Percentiles rank a stretch among this genome's conserved stretches.
phyloP scores from a whole-genome alignment of 2,113 vertebrate species.

The Columbina picui region DNA sequence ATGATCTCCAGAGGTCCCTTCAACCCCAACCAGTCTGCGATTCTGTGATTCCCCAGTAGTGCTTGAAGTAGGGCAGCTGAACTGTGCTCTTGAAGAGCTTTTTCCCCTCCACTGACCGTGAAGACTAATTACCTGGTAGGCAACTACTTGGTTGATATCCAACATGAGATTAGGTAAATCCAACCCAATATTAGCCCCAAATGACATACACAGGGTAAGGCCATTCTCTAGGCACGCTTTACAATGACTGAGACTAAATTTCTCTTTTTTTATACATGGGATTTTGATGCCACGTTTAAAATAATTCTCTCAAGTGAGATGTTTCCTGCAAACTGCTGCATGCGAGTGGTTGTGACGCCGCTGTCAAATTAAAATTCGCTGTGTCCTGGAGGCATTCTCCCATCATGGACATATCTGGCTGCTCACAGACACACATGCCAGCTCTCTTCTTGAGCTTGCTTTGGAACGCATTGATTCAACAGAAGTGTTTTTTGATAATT shows the following conservation, averaged over 20 bases:
- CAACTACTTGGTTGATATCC: neutral
- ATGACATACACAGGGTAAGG: neutral
- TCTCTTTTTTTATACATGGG: neutral
- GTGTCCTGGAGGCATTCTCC: slow-evolving; percentile 27
- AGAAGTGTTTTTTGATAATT: neutral
- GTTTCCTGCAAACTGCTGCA: neutral
- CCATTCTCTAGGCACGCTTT: neutral
- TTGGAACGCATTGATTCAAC: neutral
- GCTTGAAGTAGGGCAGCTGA: slow-evolving; percentile 42
- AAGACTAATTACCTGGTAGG: slow-evolving; percentile 10
- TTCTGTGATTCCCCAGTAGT: neutral
- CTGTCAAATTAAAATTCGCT: slow-evolving; percentile 29
- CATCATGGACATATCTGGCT: neutral
- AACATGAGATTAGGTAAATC: neutral
- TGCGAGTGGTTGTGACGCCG: neutral
- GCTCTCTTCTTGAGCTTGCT: neutral
- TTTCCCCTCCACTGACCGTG: neutral
- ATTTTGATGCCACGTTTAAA: neutral
- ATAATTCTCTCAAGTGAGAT: slow-evolving; percentile 32
- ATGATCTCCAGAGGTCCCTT: too few species aligned
- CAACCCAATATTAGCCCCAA: neutral
- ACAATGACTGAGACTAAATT: neutral
- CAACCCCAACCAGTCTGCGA: too few species aligned
- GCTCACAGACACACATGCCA: neutral
- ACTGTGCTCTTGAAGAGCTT: slow-evolving; percentile 1